Conservation (phyloP, 2,797 vertebrate genomes). For the Sebastes glaucus region DNA sequence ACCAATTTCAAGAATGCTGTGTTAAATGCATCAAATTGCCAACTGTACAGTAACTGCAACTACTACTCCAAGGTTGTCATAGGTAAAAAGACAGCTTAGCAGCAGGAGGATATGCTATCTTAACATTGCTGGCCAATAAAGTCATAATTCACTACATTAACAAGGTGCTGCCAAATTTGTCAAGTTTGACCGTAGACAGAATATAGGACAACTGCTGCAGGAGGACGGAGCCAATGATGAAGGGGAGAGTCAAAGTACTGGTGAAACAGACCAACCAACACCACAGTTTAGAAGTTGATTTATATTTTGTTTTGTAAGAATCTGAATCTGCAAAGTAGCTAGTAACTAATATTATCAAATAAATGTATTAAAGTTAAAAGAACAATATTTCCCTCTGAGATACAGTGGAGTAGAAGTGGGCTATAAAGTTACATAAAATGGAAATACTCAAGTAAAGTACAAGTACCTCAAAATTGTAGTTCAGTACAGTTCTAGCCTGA, state of each 20-base stretch:
- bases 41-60: not conserved
- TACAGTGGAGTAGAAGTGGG: too few species aligned
- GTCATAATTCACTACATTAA: not conserved
- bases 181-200: not conserved
- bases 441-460: too few species aligned
- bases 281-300: too few species aligned
- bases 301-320: too few species aligned
- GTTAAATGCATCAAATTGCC: not conserved
- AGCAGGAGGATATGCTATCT: not conserved
- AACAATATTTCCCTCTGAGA: too few species aligned
- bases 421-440: too few species aligned
- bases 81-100: not conserved
- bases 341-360: too few species aligned
- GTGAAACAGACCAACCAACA: not conserved
- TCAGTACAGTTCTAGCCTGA: too few species aligned
- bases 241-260: not conserved
- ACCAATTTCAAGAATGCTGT: not conserved
- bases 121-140: not conserved
- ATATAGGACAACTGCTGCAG: not conserved
- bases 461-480: too few species aligned
- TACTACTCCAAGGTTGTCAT: not conserved
- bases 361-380: too few species aligned
- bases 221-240: not conserved
- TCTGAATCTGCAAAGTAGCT: too few species aligned
- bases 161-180: not conserved